Conservation (phyloP, 2,113 vertebrate species). For the Tetrao urogallus region DNA sequence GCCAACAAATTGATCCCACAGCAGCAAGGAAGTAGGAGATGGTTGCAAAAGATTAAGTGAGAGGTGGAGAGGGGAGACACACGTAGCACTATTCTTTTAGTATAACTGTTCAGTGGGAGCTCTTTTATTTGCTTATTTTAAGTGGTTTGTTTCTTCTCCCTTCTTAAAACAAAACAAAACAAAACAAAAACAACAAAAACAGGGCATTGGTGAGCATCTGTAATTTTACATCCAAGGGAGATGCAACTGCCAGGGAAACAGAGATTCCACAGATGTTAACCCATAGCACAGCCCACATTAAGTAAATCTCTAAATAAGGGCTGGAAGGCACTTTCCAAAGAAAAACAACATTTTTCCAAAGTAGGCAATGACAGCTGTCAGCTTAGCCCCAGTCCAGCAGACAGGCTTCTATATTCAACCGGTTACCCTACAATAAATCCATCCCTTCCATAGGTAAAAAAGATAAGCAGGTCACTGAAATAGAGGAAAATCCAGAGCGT, state of each 20-base stretch:
- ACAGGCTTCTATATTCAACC: background rate
- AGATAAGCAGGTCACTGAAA: background rate
- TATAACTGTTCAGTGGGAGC: background rate
- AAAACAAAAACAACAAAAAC: background rate
- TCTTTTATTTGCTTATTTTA: background rate
- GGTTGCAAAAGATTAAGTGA: slow-evolving; percentile 43
- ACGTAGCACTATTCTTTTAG: background rate
- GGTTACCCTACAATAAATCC: background rate
- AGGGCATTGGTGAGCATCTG: slow-evolving; percentile 55
- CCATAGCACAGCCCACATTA: slow-evolving; percentile 63
- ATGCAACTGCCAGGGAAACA: slow-evolving; percentile 50
- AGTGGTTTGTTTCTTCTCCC: background rate
- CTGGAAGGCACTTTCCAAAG: slow-evolving; percentile 42
- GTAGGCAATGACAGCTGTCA: background rate
- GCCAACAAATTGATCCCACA: slow-evolving; percentile 78
- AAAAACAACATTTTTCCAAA: slow-evolving; percentile 17
- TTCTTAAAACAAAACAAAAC: background rate
- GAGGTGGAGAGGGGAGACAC: background rate
- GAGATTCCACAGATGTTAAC: slow-evolving; percentile 68
- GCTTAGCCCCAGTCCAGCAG: background rate
- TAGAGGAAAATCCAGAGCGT: no score
- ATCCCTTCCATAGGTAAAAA: background rate
- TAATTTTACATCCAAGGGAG: slow-evolving; percentile 38
- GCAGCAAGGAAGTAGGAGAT: slow-evolving; percentile 41
- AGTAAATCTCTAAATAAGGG: slow-evolving; percentile 70